These are phyloP conservation scores for Mesaphorura yosii DNA, from an alignment of 1,140 invertebrate genomes.

Conservation along the genomic window DNA sequence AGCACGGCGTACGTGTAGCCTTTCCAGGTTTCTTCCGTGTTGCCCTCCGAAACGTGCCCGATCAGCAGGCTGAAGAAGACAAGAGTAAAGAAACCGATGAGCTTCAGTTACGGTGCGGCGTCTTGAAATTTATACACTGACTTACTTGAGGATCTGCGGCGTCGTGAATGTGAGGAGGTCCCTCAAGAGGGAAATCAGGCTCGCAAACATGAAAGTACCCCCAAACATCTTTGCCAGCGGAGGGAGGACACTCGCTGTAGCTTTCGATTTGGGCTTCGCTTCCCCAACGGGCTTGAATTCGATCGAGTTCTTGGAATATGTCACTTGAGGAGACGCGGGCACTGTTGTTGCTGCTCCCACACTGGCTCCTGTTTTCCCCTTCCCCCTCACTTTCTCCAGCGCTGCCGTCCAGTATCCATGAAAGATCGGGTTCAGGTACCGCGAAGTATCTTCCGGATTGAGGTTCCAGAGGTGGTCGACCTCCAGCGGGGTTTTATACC, in stretches of 20 bases:
- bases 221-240: constrained; percentile 43
- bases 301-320: too few species aligned
- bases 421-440: constrained; percentile 38
- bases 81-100: background rate
- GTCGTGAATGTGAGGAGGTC: constrained; percentile 49
- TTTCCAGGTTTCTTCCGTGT: constrained; percentile 54
- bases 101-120: background rate
- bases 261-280: background rate
- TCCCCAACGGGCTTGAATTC: too few species aligned
- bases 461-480: constrained; percentile 44
- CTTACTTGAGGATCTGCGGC: constrained; percentile 40
- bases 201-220: constrained; percentile 39
- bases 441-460: constrained; percentile 40
- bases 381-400: constrained; percentile 31
- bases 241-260: constrained; percentile 31
- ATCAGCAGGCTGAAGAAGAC: constrained; percentile 50
- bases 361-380: background rate
- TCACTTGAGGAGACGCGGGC: too few species aligned
- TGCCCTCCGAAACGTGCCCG: constrained; percentile 45
- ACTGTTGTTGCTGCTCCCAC: too few species aligned
- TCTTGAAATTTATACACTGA: background rate
- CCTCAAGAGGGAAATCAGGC: constrained; percentile 41
- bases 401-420: constrained; percentile 38
- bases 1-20: constrained; percentile 68
- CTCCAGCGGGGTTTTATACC: constrained; percentile 40